These are phyloP conservation scores for Lepidocyrtoides sp. DNA, from an alignment of 2,888 invertebrate species.

Conservation along the genomic window DNA sequence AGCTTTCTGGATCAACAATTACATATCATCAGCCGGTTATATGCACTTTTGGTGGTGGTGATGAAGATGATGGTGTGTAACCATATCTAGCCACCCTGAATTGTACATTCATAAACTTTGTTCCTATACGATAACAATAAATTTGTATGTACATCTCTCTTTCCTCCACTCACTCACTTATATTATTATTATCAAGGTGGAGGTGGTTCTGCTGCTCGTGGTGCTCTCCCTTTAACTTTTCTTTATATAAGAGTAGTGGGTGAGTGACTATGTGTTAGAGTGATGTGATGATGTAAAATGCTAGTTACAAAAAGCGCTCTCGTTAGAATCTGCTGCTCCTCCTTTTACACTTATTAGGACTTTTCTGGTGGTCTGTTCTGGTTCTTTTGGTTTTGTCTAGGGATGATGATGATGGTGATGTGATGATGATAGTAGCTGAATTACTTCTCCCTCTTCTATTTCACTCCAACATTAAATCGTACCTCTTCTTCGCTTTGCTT, in stretches of 20 bases:
- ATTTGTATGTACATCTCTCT: no score
- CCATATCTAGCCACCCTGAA: constrained; percentile 71
- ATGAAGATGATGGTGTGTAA: constrained; percentile 52
- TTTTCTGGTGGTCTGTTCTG: constrained; percentile 78
- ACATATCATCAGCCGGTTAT: constrained; percentile 69
- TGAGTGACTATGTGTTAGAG: constrained; percentile 40
- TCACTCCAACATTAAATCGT: constrained; percentile 33
- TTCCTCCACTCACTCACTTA: not conserved
- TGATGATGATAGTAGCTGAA: constrained; percentile 46
- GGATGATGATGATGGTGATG: constrained; percentile 43
- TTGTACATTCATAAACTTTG: constrained; percentile 54
- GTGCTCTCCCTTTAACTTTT: constrained; percentile 35
- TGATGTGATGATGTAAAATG: constrained; percentile 77
- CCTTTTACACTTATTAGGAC: constrained; percentile 80
- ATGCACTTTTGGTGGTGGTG: not conserved
- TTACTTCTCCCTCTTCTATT: constrained; percentile 45
- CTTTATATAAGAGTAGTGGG: no score
- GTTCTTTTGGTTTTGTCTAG: constrained; percentile 61
- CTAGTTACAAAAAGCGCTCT: constrained; percentile 67
- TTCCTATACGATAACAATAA: no score
- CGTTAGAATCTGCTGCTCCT: constrained; percentile 70
- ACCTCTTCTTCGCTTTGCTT: constrained; percentile 26
- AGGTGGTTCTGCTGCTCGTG: no score
- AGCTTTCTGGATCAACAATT: constrained; percentile 79
- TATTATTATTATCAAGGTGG: constrained; percentile 53